These are phyloP conservation scores for Podocnemis expansa DNA, from an alignment of 2,113 vertebrate genomes.

Conservation along the genomic window DNA sequence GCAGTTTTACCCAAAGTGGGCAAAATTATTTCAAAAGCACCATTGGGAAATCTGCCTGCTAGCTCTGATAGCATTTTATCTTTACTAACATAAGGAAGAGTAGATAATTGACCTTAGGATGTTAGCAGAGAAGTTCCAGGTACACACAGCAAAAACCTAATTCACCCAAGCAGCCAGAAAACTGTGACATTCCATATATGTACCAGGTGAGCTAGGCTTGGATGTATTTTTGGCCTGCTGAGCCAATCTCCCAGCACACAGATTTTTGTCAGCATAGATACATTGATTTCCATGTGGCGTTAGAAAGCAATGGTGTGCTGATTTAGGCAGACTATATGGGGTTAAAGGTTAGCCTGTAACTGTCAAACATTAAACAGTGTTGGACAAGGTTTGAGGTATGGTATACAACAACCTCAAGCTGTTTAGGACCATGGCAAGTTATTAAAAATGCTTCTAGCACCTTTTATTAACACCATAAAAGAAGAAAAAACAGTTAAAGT, in stretches of 20 bases:
- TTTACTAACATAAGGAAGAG: constrained; percentile 58
- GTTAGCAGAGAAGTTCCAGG: constrained; percentile 9
- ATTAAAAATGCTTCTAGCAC: neutral
- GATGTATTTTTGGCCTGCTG: neutral
- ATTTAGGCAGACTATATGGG: neutral
- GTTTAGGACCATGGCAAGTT: neutral
- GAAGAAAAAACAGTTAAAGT: neutral
- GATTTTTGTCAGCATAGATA: neutral
- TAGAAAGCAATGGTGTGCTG: neutral
- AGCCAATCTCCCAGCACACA: neutral
- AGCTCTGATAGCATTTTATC: constrained; percentile 30
- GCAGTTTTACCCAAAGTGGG: constrained; percentile 53
- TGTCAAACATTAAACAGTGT: neutral
- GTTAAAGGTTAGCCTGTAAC: neutral
- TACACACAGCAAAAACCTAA: neutral
- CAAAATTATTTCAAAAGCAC: constrained; percentile 62
- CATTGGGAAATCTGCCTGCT: constrained; percentile 46
- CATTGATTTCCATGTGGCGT: neutral
- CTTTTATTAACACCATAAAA: neutral
- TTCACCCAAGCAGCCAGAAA: fast-evolving
- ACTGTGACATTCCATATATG: fast-evolving
- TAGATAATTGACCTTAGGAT: neutral
- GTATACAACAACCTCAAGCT: neutral
- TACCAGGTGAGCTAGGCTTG: neutral
- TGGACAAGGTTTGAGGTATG: neutral